phyloP scores from a whole-genome alignment of 2,113 vertebrate genomes.

The Odobenus rosmarus region DNA sequence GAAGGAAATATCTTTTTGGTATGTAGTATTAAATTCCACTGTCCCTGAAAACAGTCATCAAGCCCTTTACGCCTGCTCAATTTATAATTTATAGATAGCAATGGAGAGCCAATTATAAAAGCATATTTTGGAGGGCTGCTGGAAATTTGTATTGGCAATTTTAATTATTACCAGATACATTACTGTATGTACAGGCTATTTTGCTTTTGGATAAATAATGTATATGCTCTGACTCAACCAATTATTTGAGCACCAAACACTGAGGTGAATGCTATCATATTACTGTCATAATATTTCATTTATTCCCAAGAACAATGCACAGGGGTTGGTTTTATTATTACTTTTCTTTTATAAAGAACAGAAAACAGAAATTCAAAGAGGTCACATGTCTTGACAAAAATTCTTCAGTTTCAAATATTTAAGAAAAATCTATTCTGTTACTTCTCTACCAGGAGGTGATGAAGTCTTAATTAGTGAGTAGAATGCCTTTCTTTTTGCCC shows the following conservation, averaged over 20 bases:
- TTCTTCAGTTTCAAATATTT: conserved; percentile 31
- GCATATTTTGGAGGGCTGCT: neutral
- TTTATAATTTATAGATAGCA: conserved; percentile 35
- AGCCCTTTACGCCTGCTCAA: conserved; percentile 6
- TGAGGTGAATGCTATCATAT: neutral
- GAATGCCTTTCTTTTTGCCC: neutral
- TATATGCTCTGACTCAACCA: neutral
- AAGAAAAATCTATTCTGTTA: neutral
- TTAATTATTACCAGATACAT: neutral
- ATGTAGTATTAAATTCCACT: conserved; percentile 22
- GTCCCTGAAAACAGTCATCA: conserved; percentile 1
- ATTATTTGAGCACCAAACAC: neutral
- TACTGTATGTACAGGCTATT: neutral
- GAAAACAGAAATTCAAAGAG: conserved; percentile 4
- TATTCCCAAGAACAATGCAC: neutral
- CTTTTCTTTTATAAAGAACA: neutral
- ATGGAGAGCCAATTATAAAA: neutral
- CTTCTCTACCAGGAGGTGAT: neutral
- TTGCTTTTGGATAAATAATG: neutral
- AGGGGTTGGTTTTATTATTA: neutral
- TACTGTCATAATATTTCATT: neutral
- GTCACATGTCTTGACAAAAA: neutral
- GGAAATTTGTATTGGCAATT: neutral
- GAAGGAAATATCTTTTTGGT: neutral
- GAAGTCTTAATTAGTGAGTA: neutral